Evolutionary conservation across 2,113 vertebrate species (phyloP), one percentile per base, ranked within the genome.

Genomic region (Chauna torquata): DNA sequence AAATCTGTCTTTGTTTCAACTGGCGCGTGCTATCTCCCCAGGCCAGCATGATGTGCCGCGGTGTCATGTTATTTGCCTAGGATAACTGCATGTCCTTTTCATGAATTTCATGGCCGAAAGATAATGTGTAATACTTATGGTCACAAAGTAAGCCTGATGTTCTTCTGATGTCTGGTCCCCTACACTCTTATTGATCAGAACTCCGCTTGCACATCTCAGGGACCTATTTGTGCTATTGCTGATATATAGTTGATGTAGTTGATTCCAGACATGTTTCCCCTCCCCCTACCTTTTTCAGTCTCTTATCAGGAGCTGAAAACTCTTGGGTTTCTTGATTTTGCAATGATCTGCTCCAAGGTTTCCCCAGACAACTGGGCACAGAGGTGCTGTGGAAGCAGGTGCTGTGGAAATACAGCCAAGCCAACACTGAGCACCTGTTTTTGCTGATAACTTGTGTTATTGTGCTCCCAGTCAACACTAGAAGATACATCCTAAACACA

Each of bases 31-130:
- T 81, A 14, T 76, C 77, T 92, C 84, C 61, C 32, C n/a, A 55
- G 64, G 32, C 62, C 59, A 88, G 36, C 3, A 6, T 6, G 12
- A 38, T 57, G 34, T 4, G 1, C 10, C 0, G 0, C 34, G n/a
- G 32, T 22, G 64, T 86, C 30, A 32, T 11, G 2, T 54, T 58
- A 54, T 78, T 71, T 87, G 34, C 40, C 45, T n/a, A 23, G 19
- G 57, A 28, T 84, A 82, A 55, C 38, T 71, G 36, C 16, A 62
- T 71, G 47, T 32, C 20, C 16, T 78, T 80, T 77, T 20, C 11
- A 36, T 0, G 1, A 70, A 19, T 32, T n/a, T 59, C 72, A 59
- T 85, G 52, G 12, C 11, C 0, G 0, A 16, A 72, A 86, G 62
- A 62, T 16, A 55, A 64, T 8, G 24, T 50, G 13, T 12, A 54